Percentiles rank a stretch among this genome's conserved stretches.
These are phyloP conservation scores for Oreochromis mossambicus DNA, from an alignment of 2,797 vertebrate species.

Conservation along the genomic window DNA sequence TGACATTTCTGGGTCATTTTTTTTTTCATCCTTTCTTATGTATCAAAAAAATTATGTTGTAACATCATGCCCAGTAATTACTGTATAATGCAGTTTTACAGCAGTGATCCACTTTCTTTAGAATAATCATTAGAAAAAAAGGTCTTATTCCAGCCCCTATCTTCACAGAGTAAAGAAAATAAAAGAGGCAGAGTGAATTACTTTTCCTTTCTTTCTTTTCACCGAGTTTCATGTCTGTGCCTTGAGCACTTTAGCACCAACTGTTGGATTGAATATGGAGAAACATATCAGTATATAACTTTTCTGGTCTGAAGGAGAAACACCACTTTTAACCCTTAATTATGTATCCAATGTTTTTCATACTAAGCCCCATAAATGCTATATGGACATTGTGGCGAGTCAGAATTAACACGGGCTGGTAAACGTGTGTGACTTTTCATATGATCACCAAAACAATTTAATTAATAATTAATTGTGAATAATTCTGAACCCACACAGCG, in stretches of 20 bases:
- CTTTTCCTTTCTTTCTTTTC: background rate
- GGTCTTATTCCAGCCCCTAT: background rate
- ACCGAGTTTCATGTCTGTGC: background rate
- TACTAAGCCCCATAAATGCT: background rate
- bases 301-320: background rate
- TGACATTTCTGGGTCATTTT: background rate
- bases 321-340: background rate
- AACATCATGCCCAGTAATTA: conserved; percentile 2
- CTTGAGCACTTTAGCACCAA: background rate
- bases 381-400: background rate
- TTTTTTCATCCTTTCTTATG: background rate
- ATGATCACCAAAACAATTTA: background rate
- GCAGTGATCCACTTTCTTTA: background rate
- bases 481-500: background rate
- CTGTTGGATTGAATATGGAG: background rate
- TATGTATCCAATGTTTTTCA: background rate
- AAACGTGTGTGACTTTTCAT: background rate
- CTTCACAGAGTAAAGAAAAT: background rate
- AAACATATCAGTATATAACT: background rate
- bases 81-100: background rate
- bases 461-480: background rate
- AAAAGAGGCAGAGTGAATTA: background rate
- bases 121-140: background rate
- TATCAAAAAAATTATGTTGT: background rate
- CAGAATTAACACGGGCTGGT: background rate